Evolutionary conservation across 2,888 invertebrate genomes (phyloP), one percentile per base, ranked within the genome.

Genomic region (Mimumesa dahlbomi): DNA sequence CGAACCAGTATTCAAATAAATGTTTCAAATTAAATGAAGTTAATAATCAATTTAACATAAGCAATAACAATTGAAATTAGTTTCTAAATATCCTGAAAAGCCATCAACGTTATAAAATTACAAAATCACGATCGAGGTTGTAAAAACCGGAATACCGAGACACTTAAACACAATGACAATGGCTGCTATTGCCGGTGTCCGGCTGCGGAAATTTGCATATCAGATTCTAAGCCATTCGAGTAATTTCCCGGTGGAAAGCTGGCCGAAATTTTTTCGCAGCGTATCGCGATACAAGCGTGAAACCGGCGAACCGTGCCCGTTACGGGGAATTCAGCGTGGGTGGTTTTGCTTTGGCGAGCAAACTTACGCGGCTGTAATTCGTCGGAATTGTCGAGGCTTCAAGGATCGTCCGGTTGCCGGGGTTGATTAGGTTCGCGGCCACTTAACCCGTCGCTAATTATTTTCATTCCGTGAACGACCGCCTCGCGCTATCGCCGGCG

Each of bases 381-480:
- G 61, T 49, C 59, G 61, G 40, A 61, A 61, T 61, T 54, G 59
- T 36, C n/a, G 34, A n/a, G 53, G 57, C 63, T 70, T 49, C 58
- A 45, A 59, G 56, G 62, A 70, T 54, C 45, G 66, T 57, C 19
- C 42, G 54, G 69, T 58, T 54, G 65, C 48, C 48, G 38, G 36
- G 53, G 66, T 49, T 73, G 58, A 70, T 69, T 62, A 45, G 52
- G 64, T 58, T 50, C 67, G 50, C 34, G 49, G 57, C 59, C 66
- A 75, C 62, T 72, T 73, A 66, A 72, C 66, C 64, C 56, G 14
- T 42, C 54, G 49, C 45, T 69, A 75, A 75, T 75, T 75, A 72
- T 59, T 61, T 36, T 70, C 59, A 22, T 69, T 58, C 36, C 43
- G 31, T n/a, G 42, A n/a, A n/a, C n/a, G 13, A 34, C 38, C 36